Evolutionary conservation across 2,113 vertebrate species (phyloP).

Genomic region (Lipophrys pholis): DNA sequence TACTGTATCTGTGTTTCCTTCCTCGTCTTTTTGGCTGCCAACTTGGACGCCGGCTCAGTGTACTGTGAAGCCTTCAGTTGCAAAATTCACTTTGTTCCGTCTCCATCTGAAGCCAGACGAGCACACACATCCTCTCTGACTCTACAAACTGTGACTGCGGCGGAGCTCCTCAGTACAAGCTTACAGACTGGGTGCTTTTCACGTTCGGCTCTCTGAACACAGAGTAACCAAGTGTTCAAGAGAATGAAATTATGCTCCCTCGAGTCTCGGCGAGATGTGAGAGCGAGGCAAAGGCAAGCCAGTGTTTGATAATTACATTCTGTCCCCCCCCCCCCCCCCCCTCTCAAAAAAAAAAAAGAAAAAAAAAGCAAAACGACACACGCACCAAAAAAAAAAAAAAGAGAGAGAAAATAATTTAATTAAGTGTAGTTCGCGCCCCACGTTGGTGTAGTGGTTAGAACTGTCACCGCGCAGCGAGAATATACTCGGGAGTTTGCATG

Average conservation of each 20-base stretch:
- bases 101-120: slow-evolving; percentile 59
- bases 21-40: slow-evolving; percentile 36
- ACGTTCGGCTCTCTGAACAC: slow-evolving; percentile 54
- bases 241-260: slow-evolving; percentile 43
- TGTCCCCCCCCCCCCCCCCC: too few relatives aligned
- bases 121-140: slow-evolving; percentile 56
- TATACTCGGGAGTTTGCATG: too few relatives aligned
- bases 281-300: slow-evolving; percentile 16
- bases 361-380: not conserved
- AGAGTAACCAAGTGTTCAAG: slow-evolving; percentile 50
- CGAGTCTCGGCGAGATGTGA: slow-evolving; percentile 25
- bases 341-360: slow-evolving; percentile 38
- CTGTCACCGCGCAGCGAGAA: too few relatives aligned
- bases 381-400: slow-evolving; percentile 7
- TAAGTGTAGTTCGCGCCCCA: not conserved
- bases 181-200: slow-evolving; percentile 50
- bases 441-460: too few relatives aligned
- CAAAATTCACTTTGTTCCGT: slow-evolving; percentile 69
- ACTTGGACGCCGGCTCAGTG: slow-evolving; percentile 37
- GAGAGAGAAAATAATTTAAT: slow-evolving; percentile 6
- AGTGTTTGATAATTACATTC: slow-evolving; percentile 47
- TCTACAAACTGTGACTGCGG: slow-evolving; percentile 51
- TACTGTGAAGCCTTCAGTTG: slow-evolving; percentile 45
- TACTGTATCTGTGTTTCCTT: slow-evolving; percentile 22
- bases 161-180: slow-evolving; percentile 40